Evolutionary conservation across 1,140 invertebrate species (phyloP), one percentile per base, ranked within the genome.

Genomic region (Alviniconcha marisindica): DNA sequence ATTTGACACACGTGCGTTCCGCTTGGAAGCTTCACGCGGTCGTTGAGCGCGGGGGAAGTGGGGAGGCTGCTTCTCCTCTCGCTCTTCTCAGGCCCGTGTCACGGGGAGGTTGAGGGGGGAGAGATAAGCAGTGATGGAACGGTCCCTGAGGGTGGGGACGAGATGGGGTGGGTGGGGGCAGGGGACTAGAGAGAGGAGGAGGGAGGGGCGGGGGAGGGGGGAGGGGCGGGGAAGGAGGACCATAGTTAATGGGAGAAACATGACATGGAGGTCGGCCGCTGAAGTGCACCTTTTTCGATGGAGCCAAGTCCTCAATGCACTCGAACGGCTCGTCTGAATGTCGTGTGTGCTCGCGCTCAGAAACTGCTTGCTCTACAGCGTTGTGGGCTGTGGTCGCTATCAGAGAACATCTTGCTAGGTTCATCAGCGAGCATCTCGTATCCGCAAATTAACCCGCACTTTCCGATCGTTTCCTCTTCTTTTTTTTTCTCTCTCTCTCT

Each of bases 51-150:
- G 69, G 18, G 69, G 15, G 36, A 24, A 10, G 36, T 40, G 69
- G 0, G 2, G 38, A 5, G 4, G 24, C 33, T 71, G 38, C 38
- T 1, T 10, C 10, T 15, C 15, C 18, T 24, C 15, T 33, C 69
- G 69, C 69, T 71, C 15, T 71, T 71, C 69, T 40, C 33, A 18
- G 14, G 36, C 36, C 4, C 36, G 69, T 71, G 69, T 71, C 69
- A 71, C 69, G 31, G 18, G 5, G 36, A 40, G 14, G 15, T 36
- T 31, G 24, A 24, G 18, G 21, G 36, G 36, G 36, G 69, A 71
- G 69, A 71, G 69, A 71, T 71, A 71, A 71, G 69, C 15, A 14
- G 10, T 71, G 69, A 71, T 71, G 69, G 69, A 71, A 40, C 69
- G 69, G 69, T 15, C 28, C 24, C 69, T 71, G 36, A 0, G 24